Percentiles rank a stretch among this genome's conserved stretches.
phyloP scores from a whole-genome alignment of 2,888 invertebrate species.

The Melieria omissa region DNA sequence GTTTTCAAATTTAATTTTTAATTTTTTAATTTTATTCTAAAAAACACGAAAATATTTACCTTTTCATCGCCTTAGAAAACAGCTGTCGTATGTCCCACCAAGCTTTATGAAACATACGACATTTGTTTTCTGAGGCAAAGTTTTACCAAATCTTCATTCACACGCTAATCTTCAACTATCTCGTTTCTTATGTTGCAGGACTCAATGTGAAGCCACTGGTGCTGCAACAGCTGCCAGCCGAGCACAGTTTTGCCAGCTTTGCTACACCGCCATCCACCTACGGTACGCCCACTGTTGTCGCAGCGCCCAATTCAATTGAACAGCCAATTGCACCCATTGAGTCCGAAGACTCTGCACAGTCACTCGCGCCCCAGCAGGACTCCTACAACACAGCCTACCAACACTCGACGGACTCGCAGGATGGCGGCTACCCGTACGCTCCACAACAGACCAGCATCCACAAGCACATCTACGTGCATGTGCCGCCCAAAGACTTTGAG shows the following conservation, averaged over 20 bases:
- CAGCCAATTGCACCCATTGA: slow-evolving; percentile 39
- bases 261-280: slow-evolving; percentile 46
- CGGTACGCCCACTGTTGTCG: slow-evolving; percentile 28
- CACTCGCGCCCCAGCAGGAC: slow-evolving; percentile 48
- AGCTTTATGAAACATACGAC: too few species aligned
- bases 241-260: slow-evolving; percentile 53
- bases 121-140: too few species aligned
- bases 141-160: not conserved
- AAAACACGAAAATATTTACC: too few species aligned
- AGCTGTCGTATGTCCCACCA: too few species aligned
- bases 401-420: slow-evolving; percentile 51
- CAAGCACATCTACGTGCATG: slow-evolving; percentile 65
- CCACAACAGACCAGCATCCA: slow-evolving; percentile 57
- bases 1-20: too few species aligned
- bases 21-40: too few species aligned
- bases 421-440: slow-evolving; percentile 56
- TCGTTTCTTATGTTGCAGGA: slow-evolving; percentile 35
- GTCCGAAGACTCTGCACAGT: slow-evolving; percentile 36
- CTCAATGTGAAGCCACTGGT: slow-evolving; percentile 51
- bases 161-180: not conserved
- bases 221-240: slow-evolving; percentile 57
- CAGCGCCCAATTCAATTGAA: slow-evolving; percentile 19
- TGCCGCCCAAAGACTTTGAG: slow-evolving; percentile 63
- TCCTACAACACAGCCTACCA: slow-evolving; percentile 61
- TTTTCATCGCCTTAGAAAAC: too few species aligned